These are phyloP conservation scores for Notarius quadriscutis DNA, from an alignment of 2,113 vertebrate species.

Conservation along the genomic window DNA sequence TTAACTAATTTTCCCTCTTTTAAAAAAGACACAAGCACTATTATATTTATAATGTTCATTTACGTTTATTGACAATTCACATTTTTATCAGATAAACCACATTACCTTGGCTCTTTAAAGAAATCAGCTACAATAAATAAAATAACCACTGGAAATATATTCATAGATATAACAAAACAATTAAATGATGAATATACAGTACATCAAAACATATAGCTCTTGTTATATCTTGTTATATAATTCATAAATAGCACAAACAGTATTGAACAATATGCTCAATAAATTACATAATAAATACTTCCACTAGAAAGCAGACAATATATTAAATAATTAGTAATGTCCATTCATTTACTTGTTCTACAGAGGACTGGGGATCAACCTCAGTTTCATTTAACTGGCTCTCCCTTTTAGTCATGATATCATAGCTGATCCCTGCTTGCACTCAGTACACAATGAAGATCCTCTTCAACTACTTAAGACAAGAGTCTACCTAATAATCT, in stretches of 20 bases:
- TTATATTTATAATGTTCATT: not conserved
- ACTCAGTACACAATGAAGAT: not conserved
- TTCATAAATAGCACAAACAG: not conserved
- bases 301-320: constrained; percentile 59
- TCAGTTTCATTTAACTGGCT: not conserved
- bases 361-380: constrained; percentile 16
- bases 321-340: constrained; percentile 9
- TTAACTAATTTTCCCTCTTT: not conserved
- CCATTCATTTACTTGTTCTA: not conserved
- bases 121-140: not conserved
- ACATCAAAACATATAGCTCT: not conserved
- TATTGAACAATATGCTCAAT: constrained; percentile 67
- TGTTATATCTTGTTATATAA: no score
- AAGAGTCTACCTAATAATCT: not conserved
- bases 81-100: not conserved
- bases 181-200: not conserved
- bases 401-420: not conserved
- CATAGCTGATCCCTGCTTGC: not conserved
- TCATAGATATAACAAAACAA: constrained; percentile 13
- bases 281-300: constrained; percentile 53
- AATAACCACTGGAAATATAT: not conserved
- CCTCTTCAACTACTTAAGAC: not conserved
- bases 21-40: not conserved
- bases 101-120: not conserved
- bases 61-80: not conserved